Evolutionary conservation across 2,797 vertebrate species (phyloP).

Genomic region (Lindbergichthys nudifrons): DNA sequence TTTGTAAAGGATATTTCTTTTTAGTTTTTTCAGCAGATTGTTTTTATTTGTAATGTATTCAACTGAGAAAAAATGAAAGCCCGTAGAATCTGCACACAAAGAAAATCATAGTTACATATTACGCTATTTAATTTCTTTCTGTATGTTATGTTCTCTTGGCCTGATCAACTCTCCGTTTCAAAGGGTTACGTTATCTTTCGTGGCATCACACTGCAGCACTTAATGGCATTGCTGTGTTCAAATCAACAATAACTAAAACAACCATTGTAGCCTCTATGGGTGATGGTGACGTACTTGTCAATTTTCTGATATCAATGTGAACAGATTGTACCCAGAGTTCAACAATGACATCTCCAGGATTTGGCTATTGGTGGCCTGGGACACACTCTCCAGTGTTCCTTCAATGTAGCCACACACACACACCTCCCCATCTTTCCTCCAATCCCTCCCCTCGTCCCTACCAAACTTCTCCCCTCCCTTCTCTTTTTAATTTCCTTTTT

Average conservation of each 20-base stretch:
- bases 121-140: slow-evolving; percentile 62
- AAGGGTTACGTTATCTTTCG: slow-evolving; percentile 42
- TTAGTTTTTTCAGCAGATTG: slow-evolving; percentile 55
- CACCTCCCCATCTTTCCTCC: slow-evolving; percentile 59
- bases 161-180: slow-evolving; percentile 53
- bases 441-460: slow-evolving; percentile 27
- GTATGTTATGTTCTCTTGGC: slow-evolving; percentile 48
- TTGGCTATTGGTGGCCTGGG: slow-evolving; percentile 50
- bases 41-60: slow-evolving; percentile 63
- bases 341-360: slow-evolving; percentile 70
- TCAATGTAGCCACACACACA: slow-evolving; percentile 49
- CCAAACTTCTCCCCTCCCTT: slow-evolving; percentile 5
- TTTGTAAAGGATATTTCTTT: slow-evolving; percentile 46
- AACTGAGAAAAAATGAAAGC: slow-evolving; percentile 53
- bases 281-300: slow-evolving; percentile 57
- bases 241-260: slow-evolving; percentile 54
- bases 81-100: slow-evolving; percentile 72
- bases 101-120: slow-evolving; percentile 49
- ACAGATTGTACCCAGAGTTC: slow-evolving; percentile 62
- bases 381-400: slow-evolving; percentile 58
- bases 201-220: slow-evolving; percentile 49
- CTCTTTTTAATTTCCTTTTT: slow-evolving; percentile 69
- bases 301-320: slow-evolving; percentile 74
- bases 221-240: slow-evolving; percentile 45
- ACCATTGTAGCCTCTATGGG: slow-evolving; percentile 59